These are phyloP conservation scores for Philaenus spumarius DNA, from an alignment of 1,140 invertebrate genomes.

Conservation along the genomic window DNA sequence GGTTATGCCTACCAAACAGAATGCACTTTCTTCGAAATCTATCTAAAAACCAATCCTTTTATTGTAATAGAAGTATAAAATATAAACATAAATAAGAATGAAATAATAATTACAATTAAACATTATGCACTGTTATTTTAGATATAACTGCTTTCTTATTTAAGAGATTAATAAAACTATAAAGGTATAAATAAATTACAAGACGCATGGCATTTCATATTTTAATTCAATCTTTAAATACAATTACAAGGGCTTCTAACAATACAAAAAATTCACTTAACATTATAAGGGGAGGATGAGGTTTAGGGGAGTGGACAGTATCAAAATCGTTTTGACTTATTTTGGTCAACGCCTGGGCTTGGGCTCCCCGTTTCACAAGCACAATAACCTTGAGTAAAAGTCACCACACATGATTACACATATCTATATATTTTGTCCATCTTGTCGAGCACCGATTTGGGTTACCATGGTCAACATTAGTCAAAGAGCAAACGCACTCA, in stretches of 20 bases:
- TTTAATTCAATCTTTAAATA: conserved; percentile 23
- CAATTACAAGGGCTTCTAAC: conserved; percentile 28
- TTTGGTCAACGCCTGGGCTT: conserved; percentile 9
- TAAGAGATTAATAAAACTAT: too few relatives aligned
- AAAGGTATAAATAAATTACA: too few relatives aligned
- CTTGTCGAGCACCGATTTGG: background rate
- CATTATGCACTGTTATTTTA: too few relatives aligned
- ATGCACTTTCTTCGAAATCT: too few relatives aligned
- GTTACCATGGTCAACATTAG: too few relatives aligned
- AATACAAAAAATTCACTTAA: conserved; percentile 29
- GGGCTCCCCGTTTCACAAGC: background rate
- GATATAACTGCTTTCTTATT: too few relatives aligned
- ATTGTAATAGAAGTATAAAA: too few relatives aligned
- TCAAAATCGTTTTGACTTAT: conserved; percentile 25
- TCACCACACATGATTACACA: background rate
- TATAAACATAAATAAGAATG: too few relatives aligned
- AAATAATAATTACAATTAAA: too few relatives aligned
- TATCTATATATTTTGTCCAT: background rate
- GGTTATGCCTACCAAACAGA: too few relatives aligned
- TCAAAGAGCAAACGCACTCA: too few relatives aligned
- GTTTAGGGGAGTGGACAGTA: conserved; percentile 22
- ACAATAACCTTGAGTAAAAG: background rate
- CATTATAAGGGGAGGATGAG: conserved; percentile 21
- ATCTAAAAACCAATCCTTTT: too few relatives aligned
- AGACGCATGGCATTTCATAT: conserved; percentile 1